phyloP scores from a whole-genome alignment of 1,140 invertebrate genomes.

The Heliconius melpomene region DNA sequence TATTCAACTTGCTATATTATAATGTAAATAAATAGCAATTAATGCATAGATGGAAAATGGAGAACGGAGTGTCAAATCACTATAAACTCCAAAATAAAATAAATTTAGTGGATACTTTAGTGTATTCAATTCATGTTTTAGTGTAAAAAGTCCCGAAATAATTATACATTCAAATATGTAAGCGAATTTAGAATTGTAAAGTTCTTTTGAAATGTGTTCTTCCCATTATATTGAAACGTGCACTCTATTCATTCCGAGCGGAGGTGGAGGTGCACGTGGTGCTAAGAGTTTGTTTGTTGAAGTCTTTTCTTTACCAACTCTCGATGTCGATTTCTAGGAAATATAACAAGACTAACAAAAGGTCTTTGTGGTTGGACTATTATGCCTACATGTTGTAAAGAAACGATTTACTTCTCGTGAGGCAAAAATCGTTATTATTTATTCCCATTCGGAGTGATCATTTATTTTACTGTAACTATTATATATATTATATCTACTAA shows the following conservation, averaged over 20 bases:
- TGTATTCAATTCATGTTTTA: too few species aligned
- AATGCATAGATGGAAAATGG: neutral
- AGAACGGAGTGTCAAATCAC: neutral
- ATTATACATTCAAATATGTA: neutral
- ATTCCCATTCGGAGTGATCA: neutral
- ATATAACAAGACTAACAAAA: conserved; percentile 15
- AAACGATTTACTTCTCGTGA: neutral
- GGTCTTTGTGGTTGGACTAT: neutral
- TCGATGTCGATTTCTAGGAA: conserved; percentile 35
- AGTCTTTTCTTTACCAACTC: conserved; percentile 47
- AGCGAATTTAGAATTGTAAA: neutral
- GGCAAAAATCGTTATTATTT: neutral
- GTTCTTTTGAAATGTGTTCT: neutral
- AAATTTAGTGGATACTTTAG: neutral
- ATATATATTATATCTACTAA: too few species aligned
- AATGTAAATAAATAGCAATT: too few species aligned
- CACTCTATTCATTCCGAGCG: neutral
- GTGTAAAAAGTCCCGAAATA: neutral
- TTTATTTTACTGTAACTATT: neutral
- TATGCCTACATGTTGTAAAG: neutral
- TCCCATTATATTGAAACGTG: conserved; percentile 4
- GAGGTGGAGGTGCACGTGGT: neutral
- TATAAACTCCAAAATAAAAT: neutral
- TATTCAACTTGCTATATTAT: too few species aligned
- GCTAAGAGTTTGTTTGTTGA: conserved; percentile 44